Evolutionary conservation across 2,797 vertebrate genomes (phyloP), one percentile per base, ranked within the genome.

Genomic region (Iguana delicatissima): DNA sequence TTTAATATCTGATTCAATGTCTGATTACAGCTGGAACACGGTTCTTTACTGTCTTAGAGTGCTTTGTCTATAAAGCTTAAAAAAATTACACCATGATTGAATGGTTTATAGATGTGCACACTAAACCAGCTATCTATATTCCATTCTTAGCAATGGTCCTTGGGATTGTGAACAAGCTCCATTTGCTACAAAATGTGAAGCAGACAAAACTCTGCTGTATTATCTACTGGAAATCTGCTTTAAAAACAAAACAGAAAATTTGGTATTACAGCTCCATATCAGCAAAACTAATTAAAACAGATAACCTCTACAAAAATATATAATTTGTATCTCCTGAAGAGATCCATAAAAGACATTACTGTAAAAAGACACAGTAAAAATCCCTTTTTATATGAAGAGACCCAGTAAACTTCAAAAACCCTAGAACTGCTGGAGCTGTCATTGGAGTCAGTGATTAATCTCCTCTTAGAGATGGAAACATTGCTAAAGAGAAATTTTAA

Each of bases 381-480:
- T 0, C 87, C 35, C 32, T 55, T 93, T 91, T 87, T 87, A 26
- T 73, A 92, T 80, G 81, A 24, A 89, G 91, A 84, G 26, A n/a
- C 14, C 91, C 84, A 87, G 83, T 52, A 1, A 92, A 89, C 85
- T 92, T 95, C 69, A 91, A 90, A 93, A 92, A 18, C 67, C 38
- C 55, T 86, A 80, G 22, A 73, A 95, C 86, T 64, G 87, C 90
- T 55, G 32, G 81, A 94, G 74, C 55, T 90, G 91, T 93, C 93
- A 84, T 88, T 93, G 93, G 89, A 94, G 94, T 92, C 89, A 94
- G 93, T 67, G 91, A 87, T 84, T 88, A 92, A 90, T 94, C 92
- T 88, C 24, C 55, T 92, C 83, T 93, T 77, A 89, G 80, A 91
- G 86, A 90, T 67, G 90, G 82, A 80, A 80, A 3, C 57, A 93